A percentile compares a stretch with the other conserved stretches of the same genome.
phyloP scores from a whole-genome alignment of 92 coral and sea anemone species.

The Epizoanthus fatuus region DNA sequence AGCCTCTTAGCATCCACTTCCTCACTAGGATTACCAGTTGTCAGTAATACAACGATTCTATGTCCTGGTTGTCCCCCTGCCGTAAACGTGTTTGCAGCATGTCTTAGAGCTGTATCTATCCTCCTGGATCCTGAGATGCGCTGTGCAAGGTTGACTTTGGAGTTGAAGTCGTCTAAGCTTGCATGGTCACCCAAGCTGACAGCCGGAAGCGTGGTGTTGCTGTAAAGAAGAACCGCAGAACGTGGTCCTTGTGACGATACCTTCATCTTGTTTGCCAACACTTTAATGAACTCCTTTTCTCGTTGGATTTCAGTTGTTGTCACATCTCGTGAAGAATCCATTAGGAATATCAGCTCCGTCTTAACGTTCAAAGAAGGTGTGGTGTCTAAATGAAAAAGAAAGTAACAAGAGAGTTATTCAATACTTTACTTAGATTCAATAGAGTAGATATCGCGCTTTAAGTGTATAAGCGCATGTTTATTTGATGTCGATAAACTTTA shows the following conservation, averaged over 20 bases:
- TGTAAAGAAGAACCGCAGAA: conserved; percentile 8
- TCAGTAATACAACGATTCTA: conserved; percentile 20
- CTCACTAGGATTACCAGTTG: conserved; percentile 28
- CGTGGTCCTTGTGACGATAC: conserved; percentile 25
- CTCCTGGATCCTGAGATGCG: conserved; percentile 6
- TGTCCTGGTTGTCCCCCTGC: conserved; percentile 61
- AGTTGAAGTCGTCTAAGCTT: conserved; percentile 8
- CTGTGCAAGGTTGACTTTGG: conserved; percentile 28
- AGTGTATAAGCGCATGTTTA: too few relatives aligned
- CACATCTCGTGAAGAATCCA: conserved; percentile 30
- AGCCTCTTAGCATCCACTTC: neutral
- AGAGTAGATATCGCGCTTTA: too few relatives aligned
- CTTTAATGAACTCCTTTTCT: conserved; percentile 25
- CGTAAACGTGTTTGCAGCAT: conserved; percentile 38
- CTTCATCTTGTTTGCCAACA: conserved; percentile 18
- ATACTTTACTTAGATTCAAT: too few relatives aligned
- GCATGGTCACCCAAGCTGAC: conserved; percentile 16
- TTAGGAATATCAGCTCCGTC: conserved; percentile 23
- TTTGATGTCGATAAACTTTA: too few relatives aligned
- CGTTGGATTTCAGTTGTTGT: neutral
- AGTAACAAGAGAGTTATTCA: neutral
- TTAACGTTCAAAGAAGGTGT: conserved; percentile 11
- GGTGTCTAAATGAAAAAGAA: conserved; percentile 4
- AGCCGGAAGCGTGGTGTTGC: neutral
- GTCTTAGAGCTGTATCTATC: conserved; percentile 18